Conservation (phyloP, 2,797 vertebrate species). For the Phyllotis vaccarum region DNA sequence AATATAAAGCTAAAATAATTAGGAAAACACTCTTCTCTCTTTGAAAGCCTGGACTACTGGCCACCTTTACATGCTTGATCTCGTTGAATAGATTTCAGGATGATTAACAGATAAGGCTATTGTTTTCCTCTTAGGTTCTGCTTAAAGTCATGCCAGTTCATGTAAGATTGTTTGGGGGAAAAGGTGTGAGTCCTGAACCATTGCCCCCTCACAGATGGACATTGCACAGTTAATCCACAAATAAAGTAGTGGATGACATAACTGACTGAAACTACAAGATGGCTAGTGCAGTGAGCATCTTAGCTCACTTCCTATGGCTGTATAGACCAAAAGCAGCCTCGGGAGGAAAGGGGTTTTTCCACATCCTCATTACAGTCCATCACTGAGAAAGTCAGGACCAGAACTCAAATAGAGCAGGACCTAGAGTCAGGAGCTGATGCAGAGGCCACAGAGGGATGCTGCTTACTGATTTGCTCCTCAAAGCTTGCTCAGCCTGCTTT, state of each 20-base stretch:
- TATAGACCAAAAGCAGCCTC: neutral
- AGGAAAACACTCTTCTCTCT: slow-evolving; percentile 69
- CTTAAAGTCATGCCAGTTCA: slow-evolving; percentile 70
- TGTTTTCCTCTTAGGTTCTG: slow-evolving; percentile 79
- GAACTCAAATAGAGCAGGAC: neutral
- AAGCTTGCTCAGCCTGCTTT: neutral
- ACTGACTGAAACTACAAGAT: slow-evolving; percentile 62
- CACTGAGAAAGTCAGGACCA: neutral
- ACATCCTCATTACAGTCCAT: neutral
- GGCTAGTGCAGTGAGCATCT: neutral
- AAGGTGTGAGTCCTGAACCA: neutral
- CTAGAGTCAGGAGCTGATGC: no score
- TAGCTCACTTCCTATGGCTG: neutral
- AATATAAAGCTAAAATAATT: slow-evolving; percentile 78
- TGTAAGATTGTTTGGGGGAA: slow-evolving; percentile 71
- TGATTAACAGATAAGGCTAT: slow-evolving; percentile 81
- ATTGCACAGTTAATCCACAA: slow-evolving; percentile 69
- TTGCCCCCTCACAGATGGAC: slow-evolving; percentile 58
- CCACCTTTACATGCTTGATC: slow-evolving; percentile 80
- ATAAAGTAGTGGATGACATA: slow-evolving; percentile 77
- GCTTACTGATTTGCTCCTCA: neutral
- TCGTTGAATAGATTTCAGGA: slow-evolving; percentile 81
- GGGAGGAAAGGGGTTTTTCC: neutral
- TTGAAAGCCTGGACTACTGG: slow-evolving; percentile 60
- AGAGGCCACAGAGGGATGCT: neutral